Base-by-base conservation (phyloP, 2,113 vertebrate species). In the Lepidothrix coronata region DNA sequence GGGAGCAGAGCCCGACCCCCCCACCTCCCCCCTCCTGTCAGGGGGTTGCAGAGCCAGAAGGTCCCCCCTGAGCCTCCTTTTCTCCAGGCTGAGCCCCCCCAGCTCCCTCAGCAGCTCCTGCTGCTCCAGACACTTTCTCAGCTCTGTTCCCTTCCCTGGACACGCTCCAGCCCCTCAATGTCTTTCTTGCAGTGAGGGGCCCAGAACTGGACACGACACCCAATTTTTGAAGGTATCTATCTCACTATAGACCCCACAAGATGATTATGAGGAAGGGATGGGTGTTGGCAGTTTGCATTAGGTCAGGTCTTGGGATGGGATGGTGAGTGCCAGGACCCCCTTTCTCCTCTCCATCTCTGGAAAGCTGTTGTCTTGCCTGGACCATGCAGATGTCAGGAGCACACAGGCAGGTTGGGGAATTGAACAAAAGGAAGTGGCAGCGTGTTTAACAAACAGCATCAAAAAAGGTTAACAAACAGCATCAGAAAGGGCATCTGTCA, bases 401-500 rank as follows among this genome's bases (percentile, higher is more conserved):
- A 5, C 21, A 37, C 39, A 85, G 87, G 51, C 58, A 44, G 67
- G 62, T 2, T 88, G 73, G 55, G 90, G 89, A 96, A 96, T 59
- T 14, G 74, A 86, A 84, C 83, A 79, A 86, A 96, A 89, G 88
- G 63, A 95, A 73, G 63, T 46, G 37, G 61, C 57, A 81, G 77
- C 3, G 7, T 96, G 94, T 96, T 98, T 93, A 95, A 95, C 96
- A 97, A 97, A 94, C 92, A 96, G 76, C 81, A 66, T 87, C 94
- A 97, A 95, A 93, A 97, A 96, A 97, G 70, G 54, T 98, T 91
- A 96, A 96, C 97, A 97, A 97, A 95, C 92, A 97, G 71, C 86
- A 59, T 87, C 94, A 96, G 87, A 96, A 97, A 96, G 97, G 95
- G 86, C 97, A 96, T 95, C 97, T 97, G 97, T 96, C 97, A 97